Percentiles rank a stretch among this genome's conserved stretches.
Evolutionary conservation across 2,113 vertebrate species (phyloP).

Genomic region (Tor tambroides): DNA sequence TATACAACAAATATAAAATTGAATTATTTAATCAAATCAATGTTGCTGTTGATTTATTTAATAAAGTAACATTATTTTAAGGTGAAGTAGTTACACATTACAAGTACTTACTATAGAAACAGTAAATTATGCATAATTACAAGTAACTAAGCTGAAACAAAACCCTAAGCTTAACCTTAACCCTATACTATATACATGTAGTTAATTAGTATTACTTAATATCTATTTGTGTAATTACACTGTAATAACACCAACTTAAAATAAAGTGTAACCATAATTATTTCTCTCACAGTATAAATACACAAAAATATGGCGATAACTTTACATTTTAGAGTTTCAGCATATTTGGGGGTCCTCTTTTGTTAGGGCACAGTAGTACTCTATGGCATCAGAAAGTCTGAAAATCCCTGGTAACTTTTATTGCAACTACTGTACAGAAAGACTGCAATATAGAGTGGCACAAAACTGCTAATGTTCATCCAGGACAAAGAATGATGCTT

Average conservation of each 20-base stretch:
- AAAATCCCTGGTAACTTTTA: not conserved
- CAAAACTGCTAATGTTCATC: not conserved
- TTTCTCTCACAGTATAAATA: not conserved
- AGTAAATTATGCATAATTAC: not conserved
- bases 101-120: not conserved
- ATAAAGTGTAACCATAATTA: not conserved
- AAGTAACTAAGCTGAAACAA: not conserved
- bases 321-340: not conserved
- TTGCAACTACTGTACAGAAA: not conserved
- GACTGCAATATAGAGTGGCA: not conserved
- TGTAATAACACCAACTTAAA: too few relatives aligned
- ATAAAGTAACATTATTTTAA: slow-evolving; percentile 1
- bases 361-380: too few relatives aligned
- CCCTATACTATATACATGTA: not conserved
- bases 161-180: not conserved
- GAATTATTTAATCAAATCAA: not conserved
- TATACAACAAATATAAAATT: not conserved
- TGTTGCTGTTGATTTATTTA: not conserved
- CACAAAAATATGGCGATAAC: not conserved
- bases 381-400: not conserved
- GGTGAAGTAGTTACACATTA: not conserved
- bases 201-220: not conserved
- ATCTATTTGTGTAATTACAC: too few relatives aligned
- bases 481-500: not conserved
- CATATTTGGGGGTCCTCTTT: not conserved